A percentile compares a stretch with the other conserved stretches of the same genome.
Conservation (phyloP, 2,888 invertebrate species). For the Acanthosepion pharaonis region DNA sequence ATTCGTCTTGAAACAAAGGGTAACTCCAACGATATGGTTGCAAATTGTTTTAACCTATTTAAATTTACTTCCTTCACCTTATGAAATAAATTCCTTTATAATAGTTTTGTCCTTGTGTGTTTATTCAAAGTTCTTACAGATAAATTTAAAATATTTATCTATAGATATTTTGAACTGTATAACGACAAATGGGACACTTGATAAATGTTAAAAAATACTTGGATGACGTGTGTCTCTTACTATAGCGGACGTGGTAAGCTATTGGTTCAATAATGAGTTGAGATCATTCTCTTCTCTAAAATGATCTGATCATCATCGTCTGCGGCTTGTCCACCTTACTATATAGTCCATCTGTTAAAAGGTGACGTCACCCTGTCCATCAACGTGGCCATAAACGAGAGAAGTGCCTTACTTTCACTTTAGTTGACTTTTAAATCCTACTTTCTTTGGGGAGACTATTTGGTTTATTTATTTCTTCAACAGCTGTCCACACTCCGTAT, state of each 20-base stretch:
- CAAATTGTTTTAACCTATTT: not conserved
- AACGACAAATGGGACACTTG: not conserved
- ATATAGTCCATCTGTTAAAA: not conserved
- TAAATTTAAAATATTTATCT: not conserved
- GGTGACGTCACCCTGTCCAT: not conserved
- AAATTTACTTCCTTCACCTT: not conserved
- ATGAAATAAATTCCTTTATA: not conserved
- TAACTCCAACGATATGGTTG: no score
- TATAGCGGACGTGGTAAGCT: conserved; percentile 1
- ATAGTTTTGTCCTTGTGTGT: not conserved
- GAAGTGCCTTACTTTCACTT: not conserved
- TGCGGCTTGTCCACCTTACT: not conserved
- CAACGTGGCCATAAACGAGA: not conserved
- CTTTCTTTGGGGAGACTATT: not conserved
- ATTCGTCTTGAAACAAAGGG: no score
- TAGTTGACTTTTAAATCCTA: not conserved
- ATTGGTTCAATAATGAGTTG: conserved; percentile 25
- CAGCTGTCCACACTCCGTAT: not conserved
- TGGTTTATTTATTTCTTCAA: not conserved
- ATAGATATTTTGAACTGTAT: not conserved
- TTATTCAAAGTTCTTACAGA: not conserved
- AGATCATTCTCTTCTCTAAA: not conserved
- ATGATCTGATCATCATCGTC: not conserved
- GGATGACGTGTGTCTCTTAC: not conserved
- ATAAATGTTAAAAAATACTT: not conserved